A percentile compares a stretch with the other conserved stretches of the same genome.
These are phyloP conservation scores for Hyles lineata DNA, from an alignment of 2,888 invertebrate species.

Conservation along the genomic window DNA sequence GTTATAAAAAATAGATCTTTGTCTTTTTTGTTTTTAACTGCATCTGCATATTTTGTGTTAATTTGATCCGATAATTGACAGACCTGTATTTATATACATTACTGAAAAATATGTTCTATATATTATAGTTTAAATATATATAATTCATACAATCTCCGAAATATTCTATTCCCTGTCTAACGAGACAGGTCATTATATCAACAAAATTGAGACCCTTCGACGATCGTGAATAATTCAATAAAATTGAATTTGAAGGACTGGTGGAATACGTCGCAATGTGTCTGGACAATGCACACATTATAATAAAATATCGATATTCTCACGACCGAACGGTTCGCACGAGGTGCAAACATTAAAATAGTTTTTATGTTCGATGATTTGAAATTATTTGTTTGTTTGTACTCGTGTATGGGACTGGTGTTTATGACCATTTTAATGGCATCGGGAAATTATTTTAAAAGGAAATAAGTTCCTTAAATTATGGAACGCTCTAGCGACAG, in stretches of 20 bases:
- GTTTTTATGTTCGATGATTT: slow-evolving; percentile 39
- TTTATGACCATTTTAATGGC: background rate
- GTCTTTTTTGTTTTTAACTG: too few relatives aligned
- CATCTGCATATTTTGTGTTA: too few relatives aligned
- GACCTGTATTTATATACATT: too few relatives aligned
- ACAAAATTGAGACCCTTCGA: slow-evolving; percentile 62
- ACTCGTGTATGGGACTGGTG: background rate
- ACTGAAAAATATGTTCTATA: too few relatives aligned
- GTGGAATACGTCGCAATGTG: slow-evolving; percentile 70
- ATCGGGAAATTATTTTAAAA: too few relatives aligned
- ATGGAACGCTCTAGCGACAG: too few relatives aligned
- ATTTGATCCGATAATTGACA: too few relatives aligned
- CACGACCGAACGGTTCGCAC: slow-evolving; percentile 44
- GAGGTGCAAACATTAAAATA: slow-evolving; percentile 43
- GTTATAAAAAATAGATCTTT: too few relatives aligned
- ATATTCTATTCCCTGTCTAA: slow-evolving; percentile 47
- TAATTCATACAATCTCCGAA: background rate
- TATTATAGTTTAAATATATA: too few relatives aligned
- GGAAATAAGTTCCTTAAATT: too few relatives aligned
- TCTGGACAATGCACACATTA: slow-evolving; percentile 70
- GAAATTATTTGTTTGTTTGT: slow-evolving; percentile 35
- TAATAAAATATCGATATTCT: slow-evolving; percentile 69
- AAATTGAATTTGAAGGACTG: slow-evolving; percentile 69
- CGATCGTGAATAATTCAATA: slow-evolving; percentile 78
- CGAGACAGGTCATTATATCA: slow-evolving; percentile 65